Percentiles rank a stretch among this genome's conserved stretches.
Evolutionary conservation across 2,113 vertebrate genomes (phyloP).

Genomic region (Ovis canadensis): DNA sequence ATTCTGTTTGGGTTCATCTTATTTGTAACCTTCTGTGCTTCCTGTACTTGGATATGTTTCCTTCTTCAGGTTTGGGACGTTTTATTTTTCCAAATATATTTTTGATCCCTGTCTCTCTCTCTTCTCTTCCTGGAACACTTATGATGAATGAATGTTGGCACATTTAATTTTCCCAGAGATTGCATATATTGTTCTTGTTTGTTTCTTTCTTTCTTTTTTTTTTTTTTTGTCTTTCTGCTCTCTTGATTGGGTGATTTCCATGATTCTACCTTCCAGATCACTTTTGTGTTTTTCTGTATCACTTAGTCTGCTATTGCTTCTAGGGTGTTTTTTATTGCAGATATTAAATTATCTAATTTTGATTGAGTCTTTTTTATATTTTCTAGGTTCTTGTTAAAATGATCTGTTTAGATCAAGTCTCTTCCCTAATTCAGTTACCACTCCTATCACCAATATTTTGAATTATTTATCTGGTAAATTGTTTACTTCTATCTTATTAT

Average conservation of each 20-base stretch:
- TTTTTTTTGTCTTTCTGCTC: background rate
- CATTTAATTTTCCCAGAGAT: background rate
- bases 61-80: background rate
- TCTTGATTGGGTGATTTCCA: background rate
- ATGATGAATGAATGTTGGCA: background rate
- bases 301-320: background rate
- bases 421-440: background rate
- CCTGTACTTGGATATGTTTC: background rate
- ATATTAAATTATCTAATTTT: background rate
- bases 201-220: fast-evolving
- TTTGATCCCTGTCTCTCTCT: background rate
- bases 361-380: background rate
- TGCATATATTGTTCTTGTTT: background rate
- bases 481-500: background rate
- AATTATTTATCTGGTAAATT: background rate
- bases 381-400: background rate
- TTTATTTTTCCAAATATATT: background rate
- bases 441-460: background rate
- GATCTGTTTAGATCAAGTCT: background rate
- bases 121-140: background rate
- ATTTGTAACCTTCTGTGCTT: background rate
- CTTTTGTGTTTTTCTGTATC: background rate
- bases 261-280: background rate
- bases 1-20: background rate
- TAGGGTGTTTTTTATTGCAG: background rate